These are phyloP conservation scores for Ophion ellenae DNA, from an alignment of 2,888 invertebrate genomes.

Conservation along the genomic window DNA sequence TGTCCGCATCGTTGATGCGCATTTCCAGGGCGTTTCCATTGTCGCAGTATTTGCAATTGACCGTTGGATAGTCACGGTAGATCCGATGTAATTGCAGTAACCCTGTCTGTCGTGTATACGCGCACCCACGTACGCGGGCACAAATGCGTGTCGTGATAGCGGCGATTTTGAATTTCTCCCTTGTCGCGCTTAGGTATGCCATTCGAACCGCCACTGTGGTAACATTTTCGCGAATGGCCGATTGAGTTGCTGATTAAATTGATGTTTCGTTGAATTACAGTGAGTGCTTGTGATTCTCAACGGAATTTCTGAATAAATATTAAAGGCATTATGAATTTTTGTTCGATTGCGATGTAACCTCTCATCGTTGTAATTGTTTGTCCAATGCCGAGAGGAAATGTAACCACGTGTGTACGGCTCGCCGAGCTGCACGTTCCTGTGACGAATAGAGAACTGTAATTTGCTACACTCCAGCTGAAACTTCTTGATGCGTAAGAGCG, in stretches of 20 bases:
- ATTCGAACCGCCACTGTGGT: constrained; percentile 46
- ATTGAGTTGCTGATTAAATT: constrained; percentile 70
- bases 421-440: neutral
- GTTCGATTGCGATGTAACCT: neutral
- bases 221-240: constrained; percentile 53
- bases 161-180: constrained; percentile 19
- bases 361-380: neutral
- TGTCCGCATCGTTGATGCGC: neutral
- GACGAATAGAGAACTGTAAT: neutral
- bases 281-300: constrained; percentile 60
- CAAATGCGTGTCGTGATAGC: neutral
- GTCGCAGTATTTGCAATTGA: neutral
- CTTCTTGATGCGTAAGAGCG: neutral
- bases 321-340: neutral
- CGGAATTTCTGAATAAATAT: constrained; percentile 56
- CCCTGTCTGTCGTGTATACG: neutral
- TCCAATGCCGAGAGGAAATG: neutral
- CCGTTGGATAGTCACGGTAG: neutral
- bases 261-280: constrained; percentile 57
- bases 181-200: neutral
- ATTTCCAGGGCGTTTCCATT: neutral
- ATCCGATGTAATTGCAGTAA: neutral
- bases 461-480: neutral
- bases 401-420: neutral
- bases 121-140: neutral